Conservation (phyloP, 2,888 invertebrate species). For the Gymnosoma rotundatum region DNA sequence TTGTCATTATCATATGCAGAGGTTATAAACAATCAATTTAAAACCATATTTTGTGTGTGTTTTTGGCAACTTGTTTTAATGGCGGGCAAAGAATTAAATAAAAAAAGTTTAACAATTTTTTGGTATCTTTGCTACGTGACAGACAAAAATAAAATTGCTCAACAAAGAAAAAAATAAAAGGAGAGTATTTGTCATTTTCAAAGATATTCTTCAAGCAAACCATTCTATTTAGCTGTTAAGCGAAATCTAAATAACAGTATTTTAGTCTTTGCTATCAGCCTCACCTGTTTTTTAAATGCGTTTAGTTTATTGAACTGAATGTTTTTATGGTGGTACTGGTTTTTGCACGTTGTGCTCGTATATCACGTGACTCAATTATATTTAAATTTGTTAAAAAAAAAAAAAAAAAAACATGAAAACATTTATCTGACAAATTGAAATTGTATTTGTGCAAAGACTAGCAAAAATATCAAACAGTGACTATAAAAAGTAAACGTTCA, state of each 20-base stretch:
- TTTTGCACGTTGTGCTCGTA: conserved; percentile 17
- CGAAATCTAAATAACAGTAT: conserved; percentile 5
- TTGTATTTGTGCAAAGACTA: not conserved
- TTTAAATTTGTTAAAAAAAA: conserved; percentile 35
- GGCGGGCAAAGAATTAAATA: conserved; percentile 4
- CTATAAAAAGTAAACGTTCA: not conserved
- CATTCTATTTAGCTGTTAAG: conserved; percentile 15
- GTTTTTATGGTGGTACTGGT: not conserved
- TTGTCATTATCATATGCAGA: conserved; percentile 65
- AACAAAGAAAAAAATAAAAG: not conserved
- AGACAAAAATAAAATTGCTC: conserved; percentile 22
- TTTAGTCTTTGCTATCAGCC: not conserved
- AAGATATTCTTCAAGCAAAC: not conserved
- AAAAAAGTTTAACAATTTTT: conserved; percentile 11
- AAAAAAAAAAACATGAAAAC: not conserved
- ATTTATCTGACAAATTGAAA: conserved; percentile 47
- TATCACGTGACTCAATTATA: conserved; percentile 68
- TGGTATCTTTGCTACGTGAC: conserved; percentile 58
- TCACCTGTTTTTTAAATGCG: conserved; percentile 6
- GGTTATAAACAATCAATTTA: conserved; percentile 67
- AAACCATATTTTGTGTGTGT: conserved; percentile 32
- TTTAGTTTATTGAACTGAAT: conserved; percentile 31
- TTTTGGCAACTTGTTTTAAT: not conserved
- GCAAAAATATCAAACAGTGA: not conserved
- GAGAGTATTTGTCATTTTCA: not conserved